Conservation (phyloP, 2,797 vertebrate species). For the Helostoma temminkii region DNA sequence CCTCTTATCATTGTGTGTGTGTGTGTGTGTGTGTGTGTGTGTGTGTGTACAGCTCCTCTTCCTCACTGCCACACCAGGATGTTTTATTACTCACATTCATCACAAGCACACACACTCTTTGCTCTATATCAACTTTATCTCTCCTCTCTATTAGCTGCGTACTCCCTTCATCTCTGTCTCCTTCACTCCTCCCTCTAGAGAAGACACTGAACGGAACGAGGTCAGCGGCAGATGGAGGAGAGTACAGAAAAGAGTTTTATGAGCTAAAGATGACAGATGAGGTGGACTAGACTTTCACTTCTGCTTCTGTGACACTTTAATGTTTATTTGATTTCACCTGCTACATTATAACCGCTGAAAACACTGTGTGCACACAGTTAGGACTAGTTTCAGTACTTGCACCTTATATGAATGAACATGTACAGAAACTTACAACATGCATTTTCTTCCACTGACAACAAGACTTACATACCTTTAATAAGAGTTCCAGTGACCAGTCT, state of each 20-base stretch:
- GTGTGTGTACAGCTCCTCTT: conserved; percentile 28
- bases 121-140: conserved; percentile 73
- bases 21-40: too few relatives aligned
- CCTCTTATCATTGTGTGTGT: too few relatives aligned
- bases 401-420: conserved; percentile 6
- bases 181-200: conserved; percentile 58
- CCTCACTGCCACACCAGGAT: conserved; percentile 35
- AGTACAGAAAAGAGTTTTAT: conserved; percentile 32
- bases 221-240: conserved; percentile 49
- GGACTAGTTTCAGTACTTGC: neutral
- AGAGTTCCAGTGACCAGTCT: conserved; percentile 92
- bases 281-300: conserved; percentile 32
- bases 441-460: neutral
- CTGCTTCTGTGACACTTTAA: conserved; percentile 11
- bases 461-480: conserved; percentile 88
- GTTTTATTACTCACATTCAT: conserved; percentile 77
- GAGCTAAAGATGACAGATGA: conserved; percentile 37
- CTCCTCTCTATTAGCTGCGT: conserved; percentile 68
- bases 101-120: conserved; percentile 27
- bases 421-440: neutral
- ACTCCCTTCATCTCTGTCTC: conserved; percentile 70
- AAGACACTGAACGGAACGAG: conserved; percentile 63
- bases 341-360: neutral
- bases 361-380: neutral
- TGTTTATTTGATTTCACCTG: conserved; percentile 11